phyloP scores from a whole-genome alignment of 2,797 vertebrate species.

The Moxostoma hubbsi region DNA sequence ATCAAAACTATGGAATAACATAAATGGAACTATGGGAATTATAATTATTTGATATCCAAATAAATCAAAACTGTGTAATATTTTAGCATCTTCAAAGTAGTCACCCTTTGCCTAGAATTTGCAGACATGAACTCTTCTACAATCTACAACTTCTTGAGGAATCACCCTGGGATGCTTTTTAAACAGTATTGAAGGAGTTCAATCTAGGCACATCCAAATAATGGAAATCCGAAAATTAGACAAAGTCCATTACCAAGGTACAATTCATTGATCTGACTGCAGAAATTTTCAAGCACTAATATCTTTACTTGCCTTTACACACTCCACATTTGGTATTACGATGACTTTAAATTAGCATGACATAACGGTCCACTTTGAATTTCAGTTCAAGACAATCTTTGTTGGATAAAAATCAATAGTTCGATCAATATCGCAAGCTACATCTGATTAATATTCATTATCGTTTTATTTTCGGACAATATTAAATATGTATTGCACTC shows the following conservation, averaged over 20 bases:
- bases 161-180: too few relatives aligned
- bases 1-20: too few relatives aligned
- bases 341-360: background rate
- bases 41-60: too few relatives aligned
- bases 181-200: background rate
- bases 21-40: too few relatives aligned
- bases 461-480: too few relatives aligned
- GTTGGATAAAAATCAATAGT: background rate
- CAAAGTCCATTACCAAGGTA: background rate
- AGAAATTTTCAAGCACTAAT: background rate
- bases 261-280: background rate
- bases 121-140: too few relatives aligned
- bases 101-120: too few relatives aligned
- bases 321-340: background rate
- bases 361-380: background rate
- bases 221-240: background rate
- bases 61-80: too few relatives aligned
- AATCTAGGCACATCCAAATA: background rate
- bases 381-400: background rate
- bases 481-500: constrained; percentile 35
- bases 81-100: too few relatives aligned
- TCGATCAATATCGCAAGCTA: background rate
- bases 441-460: too few relatives aligned
- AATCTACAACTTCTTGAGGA: too few relatives aligned
- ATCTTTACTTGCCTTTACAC: background rate